Evolutionary conservation across 2,888 invertebrate genomes (phyloP).

Genomic region (Lysandra bellargus): DNA sequence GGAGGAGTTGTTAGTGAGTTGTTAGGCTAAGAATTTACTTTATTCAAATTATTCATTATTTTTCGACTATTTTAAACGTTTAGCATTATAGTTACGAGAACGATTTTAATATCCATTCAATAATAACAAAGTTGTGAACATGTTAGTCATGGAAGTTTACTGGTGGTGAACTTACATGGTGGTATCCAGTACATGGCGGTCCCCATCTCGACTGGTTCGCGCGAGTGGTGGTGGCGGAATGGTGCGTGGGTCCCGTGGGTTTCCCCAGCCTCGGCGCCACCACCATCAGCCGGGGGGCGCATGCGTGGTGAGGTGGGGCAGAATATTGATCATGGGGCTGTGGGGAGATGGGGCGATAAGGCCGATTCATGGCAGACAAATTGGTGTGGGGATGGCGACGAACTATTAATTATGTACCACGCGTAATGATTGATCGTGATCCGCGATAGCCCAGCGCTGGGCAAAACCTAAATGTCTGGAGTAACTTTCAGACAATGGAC

Average conservation of each 20-base stretch:
- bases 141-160: background rate
- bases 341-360: constrained; percentile 72
- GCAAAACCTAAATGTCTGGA: constrained; percentile 39
- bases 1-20: too few relatives aligned
- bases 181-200: constrained; percentile 41
- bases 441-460: constrained; percentile 47
- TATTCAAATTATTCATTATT: too few relatives aligned
- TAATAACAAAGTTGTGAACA: background rate
- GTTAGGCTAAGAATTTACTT: background rate
- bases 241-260: constrained; percentile 61
- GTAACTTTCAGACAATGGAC: too few relatives aligned
- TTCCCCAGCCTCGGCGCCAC: constrained; percentile 62
- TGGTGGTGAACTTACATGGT: constrained; percentile 46
- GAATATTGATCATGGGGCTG: constrained; percentile 74
- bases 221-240: constrained; percentile 58
- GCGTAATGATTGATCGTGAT: constrained; percentile 69
- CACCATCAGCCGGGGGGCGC: constrained; percentile 71
- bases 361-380: constrained; percentile 67
- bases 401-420: constrained; percentile 74
- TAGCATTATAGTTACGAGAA: background rate
- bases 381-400: constrained; percentile 54
- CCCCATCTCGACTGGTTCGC: constrained; percentile 44
- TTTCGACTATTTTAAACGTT: too few relatives aligned
- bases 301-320: constrained; percentile 72
- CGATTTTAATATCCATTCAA: background rate